A percentile compares a stretch with the other conserved stretches of the same genome.
Evolutionary conservation across 2,797 vertebrate genomes (phyloP).

Genomic region (Schizothorax lantsangensis): DNA sequence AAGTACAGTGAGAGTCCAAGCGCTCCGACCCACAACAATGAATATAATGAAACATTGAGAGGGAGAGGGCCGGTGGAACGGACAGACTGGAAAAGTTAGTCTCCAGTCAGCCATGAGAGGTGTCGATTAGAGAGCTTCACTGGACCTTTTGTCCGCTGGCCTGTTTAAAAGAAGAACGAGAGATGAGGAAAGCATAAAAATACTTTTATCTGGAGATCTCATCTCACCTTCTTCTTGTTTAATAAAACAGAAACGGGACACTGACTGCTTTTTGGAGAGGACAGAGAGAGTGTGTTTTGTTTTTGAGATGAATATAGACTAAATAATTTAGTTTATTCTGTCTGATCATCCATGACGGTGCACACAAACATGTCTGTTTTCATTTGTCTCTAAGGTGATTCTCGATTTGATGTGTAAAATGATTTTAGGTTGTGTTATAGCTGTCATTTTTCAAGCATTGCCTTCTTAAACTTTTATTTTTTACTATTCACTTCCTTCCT

Average conservation of each 20-base stretch:
- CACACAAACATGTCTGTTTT: neutral
- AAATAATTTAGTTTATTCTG: neutral
- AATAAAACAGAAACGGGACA: slow-evolving; percentile 17
- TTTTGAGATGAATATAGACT: neutral
- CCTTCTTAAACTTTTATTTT: neutral
- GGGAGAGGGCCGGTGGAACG: slow-evolving; percentile 54
- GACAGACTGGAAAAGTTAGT: slow-evolving; percentile 76
- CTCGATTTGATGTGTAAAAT: neutral
- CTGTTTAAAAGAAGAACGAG: slow-evolving; percentile 75
- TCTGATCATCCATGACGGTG: neutral
- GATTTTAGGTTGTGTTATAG: neutral
- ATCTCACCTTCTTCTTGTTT: slow-evolving; percentile 25
- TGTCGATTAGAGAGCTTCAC: slow-evolving; percentile 84
- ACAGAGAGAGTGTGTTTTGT: neutral
- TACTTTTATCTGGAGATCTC: slow-evolving; percentile 20
- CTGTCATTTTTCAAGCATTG: neutral
- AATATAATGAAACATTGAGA: slow-evolving; percentile 52
- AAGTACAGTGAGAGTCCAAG: slow-evolving; percentile 44
- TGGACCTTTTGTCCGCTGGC: slow-evolving; percentile 81
- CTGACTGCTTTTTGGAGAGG: neutral
- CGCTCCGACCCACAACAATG: slow-evolving; percentile 45
- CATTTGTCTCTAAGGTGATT: neutral
- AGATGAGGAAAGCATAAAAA: slow-evolving; percentile 69
- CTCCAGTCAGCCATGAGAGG: slow-evolving; percentile 79
- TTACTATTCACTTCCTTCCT: neutral